A percentile compares a stretch with the other conserved stretches of the same genome.
phyloP scores from a whole-genome alignment of 2,888 invertebrate species.

The Cynaeus angustus region DNA sequence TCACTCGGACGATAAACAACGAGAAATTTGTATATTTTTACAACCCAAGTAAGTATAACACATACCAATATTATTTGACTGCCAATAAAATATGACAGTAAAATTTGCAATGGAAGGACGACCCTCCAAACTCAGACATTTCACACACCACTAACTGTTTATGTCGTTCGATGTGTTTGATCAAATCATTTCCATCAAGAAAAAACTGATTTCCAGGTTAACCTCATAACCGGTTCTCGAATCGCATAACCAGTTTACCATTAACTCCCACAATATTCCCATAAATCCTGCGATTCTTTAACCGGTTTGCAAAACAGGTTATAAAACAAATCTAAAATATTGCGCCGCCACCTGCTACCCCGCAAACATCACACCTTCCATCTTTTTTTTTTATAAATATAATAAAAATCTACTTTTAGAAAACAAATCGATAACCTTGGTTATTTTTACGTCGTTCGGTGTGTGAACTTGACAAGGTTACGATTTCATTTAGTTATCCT shows the following conservation, averaged over 20 bases:
- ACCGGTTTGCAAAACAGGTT: constrained; percentile 42
- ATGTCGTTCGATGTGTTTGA: constrained; percentile 23
- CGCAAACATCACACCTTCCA: constrained; percentile 46
- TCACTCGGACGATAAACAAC: not conserved
- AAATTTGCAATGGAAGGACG: constrained; percentile 19
- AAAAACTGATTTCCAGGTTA: constrained; percentile 36
- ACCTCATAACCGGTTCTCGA: constrained; percentile 24
- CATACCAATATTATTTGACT: constrained; percentile 34
- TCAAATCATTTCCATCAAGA: constrained; percentile 33
- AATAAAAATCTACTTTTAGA: constrained; percentile 33
- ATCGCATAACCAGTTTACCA: constrained; percentile 32
- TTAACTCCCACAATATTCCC: constrained; percentile 33
- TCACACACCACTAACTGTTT: constrained; percentile 21
- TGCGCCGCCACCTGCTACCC: constrained; percentile 45
- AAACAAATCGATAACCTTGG: constrained; percentile 9
- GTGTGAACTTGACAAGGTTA: constrained; percentile 13
- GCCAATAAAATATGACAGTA: constrained; percentile 35
- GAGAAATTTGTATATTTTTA: constrained; percentile 23
- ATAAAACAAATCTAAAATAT: constrained; percentile 49
- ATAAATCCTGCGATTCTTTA: constrained; percentile 46
- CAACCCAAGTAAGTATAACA: constrained; percentile 7
- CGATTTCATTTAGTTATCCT: constrained; percentile 16
- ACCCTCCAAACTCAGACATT: constrained; percentile 21
- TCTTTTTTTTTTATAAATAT: constrained; percentile 35
- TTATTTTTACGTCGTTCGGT: not conserved